Conservation (phyloP, 2,888 invertebrate genomes). For the Perithous albicinctus region DNA sequence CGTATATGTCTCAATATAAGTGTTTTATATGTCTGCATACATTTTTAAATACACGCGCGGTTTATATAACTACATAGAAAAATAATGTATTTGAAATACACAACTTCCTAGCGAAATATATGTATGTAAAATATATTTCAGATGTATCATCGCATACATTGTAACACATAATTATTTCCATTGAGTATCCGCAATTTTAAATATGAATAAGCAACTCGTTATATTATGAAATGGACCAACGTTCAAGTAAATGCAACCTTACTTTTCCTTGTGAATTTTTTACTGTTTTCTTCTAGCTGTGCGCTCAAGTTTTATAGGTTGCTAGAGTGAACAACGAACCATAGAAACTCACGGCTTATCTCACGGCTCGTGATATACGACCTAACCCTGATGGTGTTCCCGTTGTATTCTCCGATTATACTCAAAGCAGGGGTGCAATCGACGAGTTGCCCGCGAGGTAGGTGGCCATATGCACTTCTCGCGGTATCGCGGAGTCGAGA, state of each 20-base stretch:
- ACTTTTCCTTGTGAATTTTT: neutral
- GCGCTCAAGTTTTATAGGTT: slow-evolving; percentile 42
- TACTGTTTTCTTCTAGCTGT: neutral
- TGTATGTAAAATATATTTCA: too few relatives aligned
- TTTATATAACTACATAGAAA: too few relatives aligned
- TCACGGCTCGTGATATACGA: slow-evolving; percentile 61
- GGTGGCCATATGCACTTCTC: slow-evolving; percentile 39
- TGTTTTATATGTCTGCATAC: too few relatives aligned
- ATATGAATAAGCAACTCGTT: too few relatives aligned
- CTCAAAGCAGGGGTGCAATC: slow-evolving; percentile 53
- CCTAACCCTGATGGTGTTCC: slow-evolving; percentile 52
- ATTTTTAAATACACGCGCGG: too few relatives aligned
- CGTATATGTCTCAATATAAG: too few relatives aligned
- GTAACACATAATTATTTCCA: too few relatives aligned
- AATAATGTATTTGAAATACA: too few relatives aligned
- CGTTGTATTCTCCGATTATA: slow-evolving; percentile 60
- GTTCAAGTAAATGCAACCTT: neutral
- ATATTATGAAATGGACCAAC: neutral
- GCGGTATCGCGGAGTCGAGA: slow-evolving; percentile 1
- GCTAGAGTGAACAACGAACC: slow-evolving; percentile 33
- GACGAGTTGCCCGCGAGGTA: slow-evolving; percentile 44
- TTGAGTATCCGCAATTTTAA: too few relatives aligned
- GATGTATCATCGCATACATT: too few relatives aligned
- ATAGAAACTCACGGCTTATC: slow-evolving; percentile 51
- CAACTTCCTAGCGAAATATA: too few relatives aligned